Base-by-base conservation (phyloP, 2,888 invertebrate species). In the Sinodicranocentrus sp. region DNA sequence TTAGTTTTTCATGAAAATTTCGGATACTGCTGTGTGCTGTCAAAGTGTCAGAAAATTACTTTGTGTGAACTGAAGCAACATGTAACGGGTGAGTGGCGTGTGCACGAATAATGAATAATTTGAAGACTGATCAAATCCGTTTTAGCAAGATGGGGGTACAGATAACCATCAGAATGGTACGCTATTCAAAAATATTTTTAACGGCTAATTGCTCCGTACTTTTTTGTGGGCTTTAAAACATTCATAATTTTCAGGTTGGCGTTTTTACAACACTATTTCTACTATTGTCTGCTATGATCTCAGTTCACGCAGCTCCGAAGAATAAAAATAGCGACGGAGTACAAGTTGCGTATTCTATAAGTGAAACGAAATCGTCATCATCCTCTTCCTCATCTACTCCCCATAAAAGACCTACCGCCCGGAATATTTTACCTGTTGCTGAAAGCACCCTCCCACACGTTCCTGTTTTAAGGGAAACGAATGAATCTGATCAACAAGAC, bases 361-460 rank as follows among this genome's bases (percentile, higher is more conserved):
- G 57, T 6, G 68, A 78, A 48, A 78, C 28, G 33, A 78, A 61
- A 70, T 70, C 77, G 0, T 57, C 76, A 19, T 67, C 76, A 70
- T 70, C 77, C 0, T 57, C 76, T 23, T 67, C 76, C 17, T 67
- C 44, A 6, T 25, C 25, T 0, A 25, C 33, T 21, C 28, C 44
- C 5, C 48, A 48, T n/a, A 15, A 2, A n/a, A 17, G 33, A 13
- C 26, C 61, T n/a, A 67, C 67, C 2, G 54, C 39, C 17, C 33
- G 57, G 17, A 52, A 59, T 15, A 44, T 21, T 5, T 59, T 44
- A 19, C 67, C 77, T 3, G 2, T 78, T n/a, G 68, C 77, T 21
- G 77, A 78, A 43, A 78, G 77, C 77, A 78, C 77, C 0, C 39
- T 78, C 25, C 68, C 77, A 21, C 77, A 78, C 57, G 68, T 61